Percentiles rank a stretch among this genome's conserved stretches.
phyloP scores from a whole-genome alignment of 1,140 invertebrate genomes.

The Brachionus paranguensis region DNA sequence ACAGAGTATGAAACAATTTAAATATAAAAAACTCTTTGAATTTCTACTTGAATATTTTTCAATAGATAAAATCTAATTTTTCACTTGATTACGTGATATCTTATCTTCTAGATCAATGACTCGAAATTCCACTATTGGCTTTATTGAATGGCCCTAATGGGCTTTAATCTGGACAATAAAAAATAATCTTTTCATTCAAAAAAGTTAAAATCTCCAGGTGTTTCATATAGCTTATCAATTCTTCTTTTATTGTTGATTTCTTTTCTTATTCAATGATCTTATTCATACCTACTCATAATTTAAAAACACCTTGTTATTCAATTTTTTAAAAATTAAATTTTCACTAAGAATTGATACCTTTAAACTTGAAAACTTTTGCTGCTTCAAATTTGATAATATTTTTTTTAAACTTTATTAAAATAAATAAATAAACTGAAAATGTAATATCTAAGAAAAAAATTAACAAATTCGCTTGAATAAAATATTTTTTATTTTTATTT shows the following conservation, averaged over 20 bases:
- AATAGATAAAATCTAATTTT: slow-evolving; percentile 26
- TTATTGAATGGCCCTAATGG: background rate
- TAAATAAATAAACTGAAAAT: background rate
- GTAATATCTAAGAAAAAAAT: background rate
- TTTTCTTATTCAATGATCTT: background rate
- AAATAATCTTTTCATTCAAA: background rate
- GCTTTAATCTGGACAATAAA: background rate
- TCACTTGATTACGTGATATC: slow-evolving; percentile 30
- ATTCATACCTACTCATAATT: background rate
- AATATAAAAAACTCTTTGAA: background rate
- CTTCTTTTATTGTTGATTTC: background rate
- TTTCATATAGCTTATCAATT: background rate
- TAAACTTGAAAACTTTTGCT: background rate
- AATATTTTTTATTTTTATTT: background rate
- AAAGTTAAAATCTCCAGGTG: background rate
- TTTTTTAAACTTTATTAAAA: background rate
- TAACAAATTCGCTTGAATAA: background rate
- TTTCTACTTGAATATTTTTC: slow-evolving; percentile 18
- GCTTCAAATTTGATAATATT: background rate
- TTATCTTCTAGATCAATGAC: slow-evolving; percentile 2
- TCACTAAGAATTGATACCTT: background rate
- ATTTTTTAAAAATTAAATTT: no score
- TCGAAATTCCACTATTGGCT: background rate
- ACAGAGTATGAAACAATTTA: background rate
- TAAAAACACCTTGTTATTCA: background rate